Conservation (phyloP, 2,888 invertebrate genomes). For the Xylota segnis region DNA sequence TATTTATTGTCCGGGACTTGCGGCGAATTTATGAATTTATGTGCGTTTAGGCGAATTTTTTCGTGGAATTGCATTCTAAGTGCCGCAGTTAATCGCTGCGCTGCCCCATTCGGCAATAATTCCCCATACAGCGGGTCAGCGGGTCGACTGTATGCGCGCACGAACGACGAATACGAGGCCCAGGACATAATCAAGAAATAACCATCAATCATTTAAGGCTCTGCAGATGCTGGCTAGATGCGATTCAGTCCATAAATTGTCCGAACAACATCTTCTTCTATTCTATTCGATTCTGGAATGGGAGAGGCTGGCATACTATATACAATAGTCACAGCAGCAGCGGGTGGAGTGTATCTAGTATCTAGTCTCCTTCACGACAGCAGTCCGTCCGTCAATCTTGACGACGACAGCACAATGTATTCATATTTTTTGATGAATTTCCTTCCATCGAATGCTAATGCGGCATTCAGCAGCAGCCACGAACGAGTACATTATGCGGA, state of each 20-base stretch:
- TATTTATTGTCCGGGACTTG: slow-evolving; percentile 62
- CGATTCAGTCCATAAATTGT: slow-evolving; percentile 74
- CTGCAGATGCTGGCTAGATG: slow-evolving; percentile 60
- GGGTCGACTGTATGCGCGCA: slow-evolving; percentile 60
- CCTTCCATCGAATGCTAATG: slow-evolving; percentile 71
- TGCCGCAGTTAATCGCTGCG: slow-evolving; percentile 76
- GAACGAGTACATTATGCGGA: slow-evolving; percentile 42
- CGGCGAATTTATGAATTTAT: slow-evolving; percentile 74
- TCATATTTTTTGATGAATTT: slow-evolving; percentile 77
- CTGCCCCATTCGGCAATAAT: slow-evolving; percentile 64
- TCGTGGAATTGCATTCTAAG: slow-evolving; percentile 75
- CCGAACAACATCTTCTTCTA: slow-evolving; percentile 68
- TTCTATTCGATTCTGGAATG: slow-evolving; percentile 13
- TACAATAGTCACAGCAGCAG: slow-evolving; percentile 55
- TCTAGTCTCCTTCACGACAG: slow-evolving; percentile 28
- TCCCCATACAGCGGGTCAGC: slow-evolving; percentile 56
- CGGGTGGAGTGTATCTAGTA: slow-evolving; percentile 66
- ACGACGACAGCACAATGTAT: slow-evolving; percentile 71
- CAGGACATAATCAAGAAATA: slow-evolving; percentile 74
- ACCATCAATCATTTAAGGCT: slow-evolving; percentile 71
- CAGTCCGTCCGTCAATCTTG: slow-evolving; percentile 61
- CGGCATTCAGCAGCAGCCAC: slow-evolving; percentile 7
- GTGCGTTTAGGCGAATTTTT: slow-evolving; percentile 59
- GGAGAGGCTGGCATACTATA: slow-evolving; percentile 22
- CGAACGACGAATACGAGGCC: background rate